Conservation (phyloP, 1,140 invertebrate genomes). For the Scaptomyza graminum region DNA sequence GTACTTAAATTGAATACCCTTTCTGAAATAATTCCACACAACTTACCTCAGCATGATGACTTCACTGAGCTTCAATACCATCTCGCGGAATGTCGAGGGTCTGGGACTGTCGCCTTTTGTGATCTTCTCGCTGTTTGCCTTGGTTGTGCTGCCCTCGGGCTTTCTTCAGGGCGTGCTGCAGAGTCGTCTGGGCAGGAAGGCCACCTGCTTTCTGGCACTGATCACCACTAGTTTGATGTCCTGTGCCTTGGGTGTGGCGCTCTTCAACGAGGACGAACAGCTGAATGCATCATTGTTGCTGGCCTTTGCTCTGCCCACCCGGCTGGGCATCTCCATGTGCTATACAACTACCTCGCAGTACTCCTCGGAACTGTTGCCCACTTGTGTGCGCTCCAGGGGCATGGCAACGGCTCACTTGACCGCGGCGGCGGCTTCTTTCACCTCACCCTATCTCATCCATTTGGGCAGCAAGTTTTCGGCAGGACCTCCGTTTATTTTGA, state of each 20-base stretch:
- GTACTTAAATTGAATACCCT: constrained; percentile 8
- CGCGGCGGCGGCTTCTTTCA: constrained; percentile 61
- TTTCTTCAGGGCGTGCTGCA: constrained; percentile 63
- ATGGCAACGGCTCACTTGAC: constrained; percentile 63
- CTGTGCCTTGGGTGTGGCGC: constrained; percentile 59
- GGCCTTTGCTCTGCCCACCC: constrained; percentile 65
- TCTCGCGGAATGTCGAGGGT: constrained; percentile 66
- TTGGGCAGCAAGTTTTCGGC: constrained; percentile 56
- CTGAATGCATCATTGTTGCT: constrained; percentile 54
- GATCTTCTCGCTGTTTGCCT: constrained; percentile 68
- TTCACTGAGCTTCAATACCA: constrained; percentile 65
- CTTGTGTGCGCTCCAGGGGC: constrained; percentile 64
- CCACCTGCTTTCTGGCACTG: constrained; percentile 60
- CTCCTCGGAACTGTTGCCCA: constrained; percentile 64
- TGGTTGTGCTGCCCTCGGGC: constrained; percentile 63
- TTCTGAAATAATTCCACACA: no score
- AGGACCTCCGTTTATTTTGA: constrained; percentile 57
- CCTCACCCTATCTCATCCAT: constrained; percentile 67
- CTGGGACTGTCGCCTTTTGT: constrained; percentile 67
- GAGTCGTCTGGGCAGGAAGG: constrained; percentile 63
- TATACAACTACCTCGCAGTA: constrained; percentile 67
- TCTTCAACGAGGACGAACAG: constrained; percentile 53
- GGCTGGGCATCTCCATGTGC: constrained; percentile 69
- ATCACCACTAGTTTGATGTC: constrained; percentile 66
- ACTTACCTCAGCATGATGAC: constrained; percentile 52